Evolutionary conservation across 2,113 vertebrate genomes (phyloP).

Genomic region (Rynchops niger): DNA sequence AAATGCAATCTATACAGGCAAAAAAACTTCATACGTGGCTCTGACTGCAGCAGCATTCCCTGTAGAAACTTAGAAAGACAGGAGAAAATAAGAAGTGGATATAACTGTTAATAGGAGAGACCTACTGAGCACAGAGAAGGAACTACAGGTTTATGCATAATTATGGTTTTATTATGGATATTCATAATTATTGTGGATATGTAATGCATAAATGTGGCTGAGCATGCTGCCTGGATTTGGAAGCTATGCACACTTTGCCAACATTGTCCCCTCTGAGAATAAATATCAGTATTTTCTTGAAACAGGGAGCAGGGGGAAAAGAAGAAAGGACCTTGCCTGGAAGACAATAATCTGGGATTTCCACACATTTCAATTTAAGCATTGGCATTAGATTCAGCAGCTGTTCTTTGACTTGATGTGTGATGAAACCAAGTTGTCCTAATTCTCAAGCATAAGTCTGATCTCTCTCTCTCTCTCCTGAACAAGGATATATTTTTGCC

Average conservation of each 20-base stretch:
- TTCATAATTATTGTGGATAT: not conserved
- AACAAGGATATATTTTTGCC: not conserved
- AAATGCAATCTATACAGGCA: not conserved
- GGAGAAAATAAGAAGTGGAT: not conserved
- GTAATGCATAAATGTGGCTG: not conserved
- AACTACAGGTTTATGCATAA: not conserved
- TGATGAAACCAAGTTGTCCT: not conserved
- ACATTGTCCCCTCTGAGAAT: not conserved
- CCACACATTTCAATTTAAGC: not conserved
- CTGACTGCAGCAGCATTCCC: not conserved
- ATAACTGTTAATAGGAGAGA: not conserved
- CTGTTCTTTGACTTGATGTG: not conserved
- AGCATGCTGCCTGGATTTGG: not conserved
- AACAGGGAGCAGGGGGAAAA: accelerated
- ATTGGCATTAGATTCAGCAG: not conserved
- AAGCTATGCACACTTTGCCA: not conserved
- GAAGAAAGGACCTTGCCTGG: accelerated
- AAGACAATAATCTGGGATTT: not conserved
- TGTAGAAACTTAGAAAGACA: not conserved
- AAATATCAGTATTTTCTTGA: not conserved
- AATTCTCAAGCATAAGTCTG: not conserved
- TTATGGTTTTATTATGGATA: not conserved
- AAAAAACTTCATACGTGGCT: not conserved
- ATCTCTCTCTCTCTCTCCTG: not conserved
- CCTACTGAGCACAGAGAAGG: not conserved